These are phyloP conservation scores for Salminus brasiliensis DNA, from an alignment of 2,113 vertebrate species.

Conservation along the genomic window DNA sequence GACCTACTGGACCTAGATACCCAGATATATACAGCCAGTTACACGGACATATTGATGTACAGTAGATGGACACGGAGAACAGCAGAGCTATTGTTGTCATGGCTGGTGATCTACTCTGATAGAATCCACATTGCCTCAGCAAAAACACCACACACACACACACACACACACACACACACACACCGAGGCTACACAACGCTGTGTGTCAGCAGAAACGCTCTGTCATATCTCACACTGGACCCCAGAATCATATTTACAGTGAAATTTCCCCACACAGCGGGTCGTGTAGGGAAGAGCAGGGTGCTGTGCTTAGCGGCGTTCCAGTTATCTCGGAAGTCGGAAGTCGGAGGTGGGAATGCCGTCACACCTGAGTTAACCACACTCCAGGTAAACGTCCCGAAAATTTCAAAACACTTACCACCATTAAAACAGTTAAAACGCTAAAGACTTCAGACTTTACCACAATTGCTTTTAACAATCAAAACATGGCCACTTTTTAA, in stretches of 20 bases:
- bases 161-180: slow-evolving; percentile 45
- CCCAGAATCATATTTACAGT: slow-evolving; percentile 27
- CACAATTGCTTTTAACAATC: too few species aligned
- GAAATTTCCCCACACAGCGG: not conserved
- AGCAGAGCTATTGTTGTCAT: slow-evolving; percentile 2
- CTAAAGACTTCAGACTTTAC: too few species aligned
- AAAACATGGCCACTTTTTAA: too few species aligned
- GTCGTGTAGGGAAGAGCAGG: too few species aligned
- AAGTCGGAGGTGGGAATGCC: too few species aligned
- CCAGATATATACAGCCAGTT: not conserved
- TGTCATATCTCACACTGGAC: slow-evolving; percentile 11
- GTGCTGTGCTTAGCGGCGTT: too few species aligned
- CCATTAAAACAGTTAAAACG: too few species aligned
- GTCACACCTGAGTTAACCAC: too few species aligned
- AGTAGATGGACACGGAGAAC: slow-evolving; percentile 11
- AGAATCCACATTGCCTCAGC: slow-evolving; percentile 36
- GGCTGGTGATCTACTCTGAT: slow-evolving; percentile 30
- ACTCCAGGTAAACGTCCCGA: too few species aligned
- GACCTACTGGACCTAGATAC: too few species aligned
- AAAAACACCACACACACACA: slow-evolving; percentile 35
- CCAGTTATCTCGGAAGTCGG: too few species aligned
- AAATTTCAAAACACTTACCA: too few species aligned
- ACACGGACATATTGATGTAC: slow-evolving; percentile 6
- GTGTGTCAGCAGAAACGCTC: slow-evolving; percentile 4
- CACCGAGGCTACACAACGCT: not conserved